A percentile compares a stretch with the other conserved stretches of the same genome.
These are phyloP conservation scores for Serrognathus titanus DNA, from an alignment of 2,888 invertebrate species.

Conservation along the genomic window DNA sequence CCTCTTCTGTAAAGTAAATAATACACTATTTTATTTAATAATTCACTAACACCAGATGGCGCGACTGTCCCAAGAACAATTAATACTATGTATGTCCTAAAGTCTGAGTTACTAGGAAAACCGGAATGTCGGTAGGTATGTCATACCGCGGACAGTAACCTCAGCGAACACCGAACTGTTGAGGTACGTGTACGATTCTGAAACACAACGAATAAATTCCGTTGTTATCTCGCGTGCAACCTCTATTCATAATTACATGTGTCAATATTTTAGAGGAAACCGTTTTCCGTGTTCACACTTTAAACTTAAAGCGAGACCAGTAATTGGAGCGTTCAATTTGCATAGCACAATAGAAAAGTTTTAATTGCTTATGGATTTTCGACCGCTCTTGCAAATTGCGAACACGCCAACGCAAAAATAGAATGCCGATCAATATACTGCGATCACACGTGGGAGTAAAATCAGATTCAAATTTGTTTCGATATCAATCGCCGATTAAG, in stretches of 20 bases:
- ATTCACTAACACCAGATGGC: neutral
- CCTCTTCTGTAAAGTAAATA: too few relatives aligned
- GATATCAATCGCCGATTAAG: too few relatives aligned
- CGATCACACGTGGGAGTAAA: too few relatives aligned
- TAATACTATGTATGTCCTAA: neutral
- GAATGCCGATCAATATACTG: neutral
- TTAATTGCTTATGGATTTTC: constrained; percentile 3
- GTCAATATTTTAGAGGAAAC: too few relatives aligned
- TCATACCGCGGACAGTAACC: constrained; percentile 17
- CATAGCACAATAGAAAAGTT: neutral
- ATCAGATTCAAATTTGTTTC: too few relatives aligned
- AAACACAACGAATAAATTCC: neutral
- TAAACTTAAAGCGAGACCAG: too few relatives aligned
- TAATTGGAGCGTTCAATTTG: too few relatives aligned
- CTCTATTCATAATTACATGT: too few relatives aligned
- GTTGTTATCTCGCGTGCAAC: neutral
- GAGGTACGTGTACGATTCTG: neutral
- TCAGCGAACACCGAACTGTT: constrained; percentile 9
- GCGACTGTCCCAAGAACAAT: neutral
- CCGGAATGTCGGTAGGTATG: constrained; percentile 21
- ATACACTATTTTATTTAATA: too few relatives aligned
- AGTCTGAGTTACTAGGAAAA: constrained; percentile 15
- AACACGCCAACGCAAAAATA: neutral
- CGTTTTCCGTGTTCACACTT: too few relatives aligned
- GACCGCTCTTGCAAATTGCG: neutral